Evolutionary conservation across 1,140 invertebrate genomes (phyloP).

Genomic region (Trichomalopsis sarcophagae): DNA sequence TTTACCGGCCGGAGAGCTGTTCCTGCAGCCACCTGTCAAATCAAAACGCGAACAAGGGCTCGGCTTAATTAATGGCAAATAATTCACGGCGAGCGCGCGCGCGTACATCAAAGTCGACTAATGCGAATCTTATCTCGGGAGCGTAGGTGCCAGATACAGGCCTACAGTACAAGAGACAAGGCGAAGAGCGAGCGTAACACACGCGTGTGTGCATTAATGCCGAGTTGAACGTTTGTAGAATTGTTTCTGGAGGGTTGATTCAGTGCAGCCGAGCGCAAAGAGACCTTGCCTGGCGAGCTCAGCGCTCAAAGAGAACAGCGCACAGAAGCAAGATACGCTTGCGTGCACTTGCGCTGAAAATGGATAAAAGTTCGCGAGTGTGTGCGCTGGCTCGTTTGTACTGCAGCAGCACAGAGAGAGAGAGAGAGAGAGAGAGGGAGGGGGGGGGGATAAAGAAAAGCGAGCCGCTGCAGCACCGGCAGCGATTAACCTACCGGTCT

Average conservation of each 20-base stretch:
- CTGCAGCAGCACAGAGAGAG: too few relatives aligned
- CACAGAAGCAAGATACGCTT: neutral
- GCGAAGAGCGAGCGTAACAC: too few relatives aligned
- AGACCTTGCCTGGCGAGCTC: neutral
- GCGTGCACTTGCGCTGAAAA: neutral
- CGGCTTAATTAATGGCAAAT: neutral
- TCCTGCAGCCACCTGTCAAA: conserved; percentile 80
- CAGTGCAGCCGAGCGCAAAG: neutral
- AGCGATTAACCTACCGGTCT: conserved; percentile 77
- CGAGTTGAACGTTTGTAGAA: neutral
- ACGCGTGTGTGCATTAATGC: neutral
- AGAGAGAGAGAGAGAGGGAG: too few relatives aligned
- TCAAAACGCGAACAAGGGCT: neutral
- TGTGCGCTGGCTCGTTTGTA: neutral
- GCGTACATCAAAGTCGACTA: too few relatives aligned
- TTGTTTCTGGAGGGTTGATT: neutral
- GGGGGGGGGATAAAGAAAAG: too few relatives aligned
- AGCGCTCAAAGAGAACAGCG: neutral
- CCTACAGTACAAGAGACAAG: too few relatives aligned
- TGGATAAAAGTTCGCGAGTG: neutral
- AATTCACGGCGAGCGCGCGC: too few relatives aligned
- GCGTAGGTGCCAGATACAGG: too few relatives aligned
- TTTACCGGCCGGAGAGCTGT: conserved; percentile 84
- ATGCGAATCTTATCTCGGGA: too few relatives aligned
- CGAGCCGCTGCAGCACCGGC: too few relatives aligned